Percentiles rank a stretch among this genome's conserved stretches.
These are phyloP conservation scores for Sialis fuliginosa DNA, from an alignment of 2,888 invertebrate genomes.

Conservation along the genomic window DNA sequence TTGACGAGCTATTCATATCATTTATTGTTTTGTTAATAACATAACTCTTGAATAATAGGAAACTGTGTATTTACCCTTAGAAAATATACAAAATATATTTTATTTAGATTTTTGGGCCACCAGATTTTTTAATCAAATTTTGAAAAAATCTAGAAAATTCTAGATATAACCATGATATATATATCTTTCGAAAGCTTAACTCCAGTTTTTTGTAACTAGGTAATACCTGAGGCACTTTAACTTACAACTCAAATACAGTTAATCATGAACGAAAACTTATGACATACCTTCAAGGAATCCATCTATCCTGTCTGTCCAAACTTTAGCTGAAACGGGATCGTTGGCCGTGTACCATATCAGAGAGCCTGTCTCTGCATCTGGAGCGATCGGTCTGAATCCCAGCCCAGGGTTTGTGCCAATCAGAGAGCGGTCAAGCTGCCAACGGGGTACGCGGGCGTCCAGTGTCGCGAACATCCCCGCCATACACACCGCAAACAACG, in stretches of 20 bases:
- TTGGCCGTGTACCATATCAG: slow-evolving; percentile 38
- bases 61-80: too few species aligned
- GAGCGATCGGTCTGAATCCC: slow-evolving; percentile 42
- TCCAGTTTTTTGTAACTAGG: too few species aligned
- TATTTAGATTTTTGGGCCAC: too few species aligned
- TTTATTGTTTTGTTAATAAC: too few species aligned
- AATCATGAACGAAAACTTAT: not conserved
- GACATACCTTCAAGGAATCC: slow-evolving; percentile 37
- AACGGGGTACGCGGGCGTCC: slow-evolving; percentile 51
- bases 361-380: slow-evolving; percentile 35
- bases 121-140: too few species aligned
- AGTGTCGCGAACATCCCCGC: slow-evolving; percentile 59
- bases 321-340: slow-evolving; percentile 29
- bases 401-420: slow-evolving; percentile 51
- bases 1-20: too few species aligned
- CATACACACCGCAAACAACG: slow-evolving; percentile 75
- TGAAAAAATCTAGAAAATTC: too few species aligned
- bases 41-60: too few species aligned
- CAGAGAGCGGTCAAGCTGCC: slow-evolving; percentile 54
- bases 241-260: not conserved
- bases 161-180: too few species aligned
- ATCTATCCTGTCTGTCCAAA: slow-evolving; percentile 36
- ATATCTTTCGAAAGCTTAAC: too few species aligned
- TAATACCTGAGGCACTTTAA: too few species aligned
- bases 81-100: too few species aligned